Evolutionary conservation across 2,888 invertebrate genomes (phyloP).

Genomic region (Drosophila flavopinicola): DNA sequence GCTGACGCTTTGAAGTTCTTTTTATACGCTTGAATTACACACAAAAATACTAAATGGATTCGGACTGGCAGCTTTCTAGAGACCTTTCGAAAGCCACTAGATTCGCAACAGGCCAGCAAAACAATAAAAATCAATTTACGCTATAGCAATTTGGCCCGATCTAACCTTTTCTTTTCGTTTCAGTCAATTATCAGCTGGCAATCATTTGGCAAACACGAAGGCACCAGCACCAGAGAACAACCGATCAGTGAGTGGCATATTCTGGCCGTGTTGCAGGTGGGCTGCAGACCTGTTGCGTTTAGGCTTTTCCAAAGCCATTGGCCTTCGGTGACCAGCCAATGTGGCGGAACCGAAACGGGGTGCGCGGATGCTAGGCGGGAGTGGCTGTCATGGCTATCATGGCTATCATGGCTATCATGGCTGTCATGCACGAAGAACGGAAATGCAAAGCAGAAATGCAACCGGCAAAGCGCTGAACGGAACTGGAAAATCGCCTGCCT

Average conservation of each 20-base stretch:
- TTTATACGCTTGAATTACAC: conserved; percentile 52
- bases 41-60: conserved; percentile 45
- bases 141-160: conserved; percentile 23
- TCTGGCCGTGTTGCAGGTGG: conserved; percentile 32
- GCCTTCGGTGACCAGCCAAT: conserved; percentile 70
- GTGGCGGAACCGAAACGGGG: conserved; percentile 27
- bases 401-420: no score
- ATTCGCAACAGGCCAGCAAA: conserved; percentile 21
- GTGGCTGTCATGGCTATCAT: no score
- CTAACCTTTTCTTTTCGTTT: conserved; percentile 34
- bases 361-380: no score
- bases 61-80: conserved; percentile 32
- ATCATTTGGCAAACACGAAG: conserved; percentile 16
- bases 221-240: conserved; percentile 15
- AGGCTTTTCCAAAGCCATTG: conserved; percentile 66
- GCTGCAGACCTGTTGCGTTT: conserved; percentile 45
- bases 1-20: conserved; percentile 51
- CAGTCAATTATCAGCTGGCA: conserved; percentile 43
- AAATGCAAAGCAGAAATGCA: conserved; percentile 69
- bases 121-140: conserved; percentile 36
- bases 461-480: conserved; percentile 57
- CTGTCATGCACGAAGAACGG: conserved; percentile 74
- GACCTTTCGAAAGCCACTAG: conserved; percentile 34
- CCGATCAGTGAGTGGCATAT: conserved; percentile 28
- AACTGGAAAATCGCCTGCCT: conserved; percentile 67